Percentiles rank a stretch among this genome's conserved stretches.
Evolutionary conservation across 2,888 invertebrate species (phyloP).

Genomic region (Sinotaia quadrata): DNA sequence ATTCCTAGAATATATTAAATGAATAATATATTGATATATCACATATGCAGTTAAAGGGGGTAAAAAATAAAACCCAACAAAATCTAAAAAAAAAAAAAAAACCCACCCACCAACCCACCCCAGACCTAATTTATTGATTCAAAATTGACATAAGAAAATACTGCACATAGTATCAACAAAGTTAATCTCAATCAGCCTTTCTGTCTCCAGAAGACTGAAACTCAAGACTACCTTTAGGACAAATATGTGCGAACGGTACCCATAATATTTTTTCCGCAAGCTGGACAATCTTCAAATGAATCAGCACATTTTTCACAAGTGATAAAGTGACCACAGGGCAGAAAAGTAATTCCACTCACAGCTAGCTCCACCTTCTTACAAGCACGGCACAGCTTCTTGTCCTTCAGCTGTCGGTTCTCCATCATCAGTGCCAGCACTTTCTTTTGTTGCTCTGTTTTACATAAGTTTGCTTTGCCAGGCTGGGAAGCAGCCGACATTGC

Average conservation of each 20-base stretch:
- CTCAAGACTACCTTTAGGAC: too few relatives aligned
- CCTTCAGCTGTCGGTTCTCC: constrained; percentile 14
- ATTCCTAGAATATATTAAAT: too few relatives aligned
- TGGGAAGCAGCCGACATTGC: not conserved
- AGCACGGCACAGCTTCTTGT: constrained; percentile 17
- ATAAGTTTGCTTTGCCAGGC: not conserved
- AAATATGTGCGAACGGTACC: constrained; percentile 30
- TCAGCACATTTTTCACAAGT: constrained; percentile 26
- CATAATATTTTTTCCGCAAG: constrained; percentile 25
- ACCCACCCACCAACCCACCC: too few relatives aligned
- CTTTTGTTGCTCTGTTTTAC: not conserved
- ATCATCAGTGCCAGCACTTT: constrained; percentile 1
- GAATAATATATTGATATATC: too few relatives aligned
- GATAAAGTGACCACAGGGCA: constrained; percentile 32
- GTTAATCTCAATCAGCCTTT: too few relatives aligned
- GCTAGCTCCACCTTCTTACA: constrained; percentile 17
- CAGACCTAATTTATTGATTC: too few relatives aligned
- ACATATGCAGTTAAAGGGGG: too few relatives aligned
- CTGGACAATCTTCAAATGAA: constrained; percentile 10
- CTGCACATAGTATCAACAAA: too few relatives aligned
- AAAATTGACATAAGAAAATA: too few relatives aligned
- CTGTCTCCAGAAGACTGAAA: too few relatives aligned
- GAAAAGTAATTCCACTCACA: constrained; percentile 23
- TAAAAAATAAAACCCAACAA: too few relatives aligned
- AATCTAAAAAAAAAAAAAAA: too few relatives aligned